Evolutionary conservation across 1,140 invertebrate species (phyloP).

Genomic region (Antheraea mylitta): DNA sequence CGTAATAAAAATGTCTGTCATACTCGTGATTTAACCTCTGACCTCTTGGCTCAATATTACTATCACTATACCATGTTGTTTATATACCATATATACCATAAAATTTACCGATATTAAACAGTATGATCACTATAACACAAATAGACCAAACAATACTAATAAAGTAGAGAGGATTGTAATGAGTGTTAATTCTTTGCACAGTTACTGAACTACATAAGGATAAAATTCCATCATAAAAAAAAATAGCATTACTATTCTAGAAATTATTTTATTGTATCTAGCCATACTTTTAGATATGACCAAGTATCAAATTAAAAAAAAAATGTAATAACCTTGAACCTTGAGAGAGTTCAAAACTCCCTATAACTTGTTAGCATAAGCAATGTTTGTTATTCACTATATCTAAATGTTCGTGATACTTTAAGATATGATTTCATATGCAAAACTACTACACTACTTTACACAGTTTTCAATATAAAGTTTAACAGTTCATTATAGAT

Average conservation of each 20-base stretch:
- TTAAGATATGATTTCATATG: not conserved
- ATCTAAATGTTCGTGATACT: not conserved
- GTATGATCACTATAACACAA: not conserved
- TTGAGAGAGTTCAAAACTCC: too few relatives aligned
- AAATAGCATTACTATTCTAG: too few relatives aligned
- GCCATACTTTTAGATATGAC: too few relatives aligned
- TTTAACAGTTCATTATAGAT: slow-evolving; percentile 33
- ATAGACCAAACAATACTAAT: not conserved
- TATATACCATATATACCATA: too few relatives aligned
- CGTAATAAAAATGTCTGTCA: too few relatives aligned
- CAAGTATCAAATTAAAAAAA: too few relatives aligned
- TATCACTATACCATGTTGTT: too few relatives aligned
- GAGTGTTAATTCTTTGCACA: not conserved
- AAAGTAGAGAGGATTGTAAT: too few relatives aligned
- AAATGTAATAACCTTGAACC: too few relatives aligned
- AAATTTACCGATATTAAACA: not conserved
- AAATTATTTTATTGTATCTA: too few relatives aligned
- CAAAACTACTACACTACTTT: not conserved
- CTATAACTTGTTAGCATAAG: not conserved
- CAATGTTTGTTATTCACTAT: not conserved
- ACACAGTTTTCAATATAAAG: not conserved
- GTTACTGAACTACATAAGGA: not conserved
- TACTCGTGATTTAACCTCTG: too few relatives aligned
- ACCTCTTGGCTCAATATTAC: too few relatives aligned
- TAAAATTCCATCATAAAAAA: not conserved